Evolutionary conservation across 2,888 invertebrate species (phyloP).

Genomic region (Hypolimnas misippus): DNA sequence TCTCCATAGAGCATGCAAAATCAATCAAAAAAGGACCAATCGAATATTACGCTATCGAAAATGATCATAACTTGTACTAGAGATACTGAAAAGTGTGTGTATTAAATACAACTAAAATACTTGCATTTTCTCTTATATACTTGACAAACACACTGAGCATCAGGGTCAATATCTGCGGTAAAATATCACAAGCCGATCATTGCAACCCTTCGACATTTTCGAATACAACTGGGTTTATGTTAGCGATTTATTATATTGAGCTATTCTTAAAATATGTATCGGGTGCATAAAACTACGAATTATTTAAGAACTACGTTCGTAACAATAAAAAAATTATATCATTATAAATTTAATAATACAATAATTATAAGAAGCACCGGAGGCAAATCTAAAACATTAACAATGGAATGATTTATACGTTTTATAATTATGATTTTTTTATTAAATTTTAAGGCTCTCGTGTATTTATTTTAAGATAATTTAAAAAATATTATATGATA

Average conservation of each 20-base stretch:
- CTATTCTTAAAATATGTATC: background rate
- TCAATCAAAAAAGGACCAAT: too few species aligned
- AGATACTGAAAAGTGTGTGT: too few species aligned
- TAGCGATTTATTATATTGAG: slow-evolving; percentile 1
- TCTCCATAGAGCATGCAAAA: too few species aligned
- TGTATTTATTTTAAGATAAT: slow-evolving; percentile 6
- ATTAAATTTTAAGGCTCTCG: background rate
- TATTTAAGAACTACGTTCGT: slow-evolving; percentile 28
- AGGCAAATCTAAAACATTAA: slow-evolving; percentile 12
- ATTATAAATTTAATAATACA: slow-evolving; percentile 17
- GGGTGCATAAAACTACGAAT: slow-evolving; percentile 13
- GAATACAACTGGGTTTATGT: background rate
- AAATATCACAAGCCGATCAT: slow-evolving; percentile 29
- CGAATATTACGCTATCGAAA: too few species aligned
- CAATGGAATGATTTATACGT: slow-evolving; percentile 26
- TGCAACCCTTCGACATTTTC: slow-evolving; percentile 9
- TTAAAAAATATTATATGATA: slow-evolving; percentile 9
- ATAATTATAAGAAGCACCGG: slow-evolving; percentile 20
- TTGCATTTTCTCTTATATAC: background rate
- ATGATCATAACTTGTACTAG: too few species aligned
- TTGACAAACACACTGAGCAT: background rate
- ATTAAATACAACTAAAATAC: background rate
- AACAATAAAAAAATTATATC: slow-evolving; percentile 17
- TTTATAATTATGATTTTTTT: background rate
- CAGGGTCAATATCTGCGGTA: background rate